These are phyloP conservation scores for Helicoverpa armigera DNA, from an alignment of 1,140 invertebrate species.

Conservation along the genomic window DNA sequence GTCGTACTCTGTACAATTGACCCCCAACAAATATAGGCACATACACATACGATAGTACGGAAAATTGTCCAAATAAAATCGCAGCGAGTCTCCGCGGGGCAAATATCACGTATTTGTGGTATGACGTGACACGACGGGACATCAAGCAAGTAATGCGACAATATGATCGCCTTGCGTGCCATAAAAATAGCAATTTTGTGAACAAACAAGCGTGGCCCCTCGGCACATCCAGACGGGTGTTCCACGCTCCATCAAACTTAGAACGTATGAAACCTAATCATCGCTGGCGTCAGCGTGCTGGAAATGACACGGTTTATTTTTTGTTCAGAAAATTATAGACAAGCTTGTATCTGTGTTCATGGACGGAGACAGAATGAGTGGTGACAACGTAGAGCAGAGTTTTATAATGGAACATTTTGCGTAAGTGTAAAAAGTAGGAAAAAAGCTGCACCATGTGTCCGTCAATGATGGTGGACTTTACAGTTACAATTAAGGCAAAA, in stretches of 20 bases:
- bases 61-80: slow-evolving; percentile 19
- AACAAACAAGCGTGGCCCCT: slow-evolving; percentile 65
- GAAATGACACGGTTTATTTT: slow-evolving; percentile 32
- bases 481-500: no score
- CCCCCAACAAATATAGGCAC: background rate
- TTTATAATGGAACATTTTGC: no score
- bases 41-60: no score
- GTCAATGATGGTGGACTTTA: no score
- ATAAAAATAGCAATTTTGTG: slow-evolving; percentile 73
- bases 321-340: background rate
- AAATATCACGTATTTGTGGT: slow-evolving; percentile 38
- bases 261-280: slow-evolving; percentile 71
- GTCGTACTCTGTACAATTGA: background rate
- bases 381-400: no score
- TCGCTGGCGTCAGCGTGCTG: slow-evolving; percentile 54
- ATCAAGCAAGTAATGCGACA: slow-evolving; percentile 53
- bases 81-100: background rate
- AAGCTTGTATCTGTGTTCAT: background rate
- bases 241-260: slow-evolving; percentile 68
- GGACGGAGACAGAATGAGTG: background rate
- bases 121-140: slow-evolving; percentile 39
- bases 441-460: no score
- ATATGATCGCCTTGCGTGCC: slow-evolving; percentile 59
- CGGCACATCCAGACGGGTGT: slow-evolving; percentile 53
- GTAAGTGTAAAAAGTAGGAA: no score